Evolutionary conservation across 2,888 invertebrate species (phyloP).

Genomic region (Cantharis rustica): DNA sequence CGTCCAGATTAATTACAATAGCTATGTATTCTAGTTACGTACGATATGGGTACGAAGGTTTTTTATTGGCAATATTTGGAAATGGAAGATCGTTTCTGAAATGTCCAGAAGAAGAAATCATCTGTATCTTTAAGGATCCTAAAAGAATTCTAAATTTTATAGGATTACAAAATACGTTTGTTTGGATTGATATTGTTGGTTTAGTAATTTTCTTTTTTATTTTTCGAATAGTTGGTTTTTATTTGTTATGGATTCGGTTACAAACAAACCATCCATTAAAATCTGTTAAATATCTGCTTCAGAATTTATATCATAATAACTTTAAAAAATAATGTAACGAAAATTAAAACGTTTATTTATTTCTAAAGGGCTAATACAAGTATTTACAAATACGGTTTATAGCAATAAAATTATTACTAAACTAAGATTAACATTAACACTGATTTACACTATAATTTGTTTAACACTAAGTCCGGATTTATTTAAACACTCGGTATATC

Average conservation of each 20-base stretch:
- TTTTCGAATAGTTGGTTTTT: slow-evolving; percentile 71
- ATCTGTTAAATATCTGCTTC: too few species aligned
- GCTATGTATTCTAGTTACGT: slow-evolving; percentile 84
- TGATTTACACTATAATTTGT: too few species aligned
- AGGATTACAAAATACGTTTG: slow-evolving; percentile 73
- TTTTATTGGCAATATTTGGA: slow-evolving; percentile 78
- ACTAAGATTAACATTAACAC: too few species aligned
- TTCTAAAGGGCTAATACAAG: too few species aligned
- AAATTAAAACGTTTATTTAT: too few species aligned
- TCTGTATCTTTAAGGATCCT: slow-evolving; percentile 77
- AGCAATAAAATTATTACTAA: too few species aligned
- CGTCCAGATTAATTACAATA: slow-evolving; percentile 75
- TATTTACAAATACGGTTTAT: too few species aligned
- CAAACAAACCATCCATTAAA: slow-evolving; percentile 58
- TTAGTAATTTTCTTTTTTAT: slow-evolving; percentile 65
- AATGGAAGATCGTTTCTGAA: slow-evolving; percentile 73
- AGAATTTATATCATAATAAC: too few species aligned
- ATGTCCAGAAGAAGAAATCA: slow-evolving; percentile 73
- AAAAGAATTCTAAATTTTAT: slow-evolving; percentile 75
- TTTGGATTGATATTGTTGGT: slow-evolving; percentile 69
- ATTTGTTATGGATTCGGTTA: slow-evolving; percentile 72
- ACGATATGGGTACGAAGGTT: slow-evolving; percentile 70
- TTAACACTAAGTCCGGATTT: too few species aligned
- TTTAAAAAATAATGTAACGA: too few species aligned
- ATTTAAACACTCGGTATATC: too few species aligned